Evolutionary conservation across 2,888 invertebrate genomes (phyloP), one percentile per base, ranked within the genome.

Genomic region (Eristalis intricaria): DNA sequence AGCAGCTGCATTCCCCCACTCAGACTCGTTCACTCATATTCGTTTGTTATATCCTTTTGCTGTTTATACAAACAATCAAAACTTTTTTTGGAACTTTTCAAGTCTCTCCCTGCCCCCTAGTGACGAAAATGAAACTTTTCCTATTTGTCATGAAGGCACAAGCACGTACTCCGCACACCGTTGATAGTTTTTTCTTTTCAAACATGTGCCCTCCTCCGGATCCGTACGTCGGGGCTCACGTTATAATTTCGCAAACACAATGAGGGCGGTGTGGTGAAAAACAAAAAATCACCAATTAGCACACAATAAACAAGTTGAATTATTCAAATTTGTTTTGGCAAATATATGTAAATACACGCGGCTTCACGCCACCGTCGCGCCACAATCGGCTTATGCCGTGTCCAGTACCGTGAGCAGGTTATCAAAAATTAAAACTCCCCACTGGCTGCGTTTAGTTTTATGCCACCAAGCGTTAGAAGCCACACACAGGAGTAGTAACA

Each of bases 61-160:
- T 60, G 60, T 60, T 60, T 60, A 65, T 78, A n/a, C n/a, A 58
- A 78, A 65, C 78, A 70, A 78, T 77, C 65, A 71, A 70, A 78
- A 71, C 65, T 65, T 78, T 40, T 8, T 26, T 11, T 32, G 1
- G 35, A 71, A 64, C 69, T 64, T 65, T 22, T 26, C 60, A 60
- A 13, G n/a, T n/a, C n/a, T n/a, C n/a, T 5, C 4, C 32, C 32
- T 8, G 7, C 32, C 5, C 8, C 32, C 26, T 22, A 2, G 22
- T 5, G 8, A 1, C 56, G 13, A 26, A 26, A 60, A 40, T 22
- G 15, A 70, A 78, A 78, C 70, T 78, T 78, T 71, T 65, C 26
- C 40, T 50, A 78, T 78, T 78, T 65, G n/a, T 78, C 64, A 38
- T 78, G 22, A 15, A 65, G 58, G 50, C 60, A 66, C 23, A 38